Evolutionary conservation across 1,140 invertebrate genomes (phyloP).

Genomic region (Tetragnatha versicolor): DNA sequence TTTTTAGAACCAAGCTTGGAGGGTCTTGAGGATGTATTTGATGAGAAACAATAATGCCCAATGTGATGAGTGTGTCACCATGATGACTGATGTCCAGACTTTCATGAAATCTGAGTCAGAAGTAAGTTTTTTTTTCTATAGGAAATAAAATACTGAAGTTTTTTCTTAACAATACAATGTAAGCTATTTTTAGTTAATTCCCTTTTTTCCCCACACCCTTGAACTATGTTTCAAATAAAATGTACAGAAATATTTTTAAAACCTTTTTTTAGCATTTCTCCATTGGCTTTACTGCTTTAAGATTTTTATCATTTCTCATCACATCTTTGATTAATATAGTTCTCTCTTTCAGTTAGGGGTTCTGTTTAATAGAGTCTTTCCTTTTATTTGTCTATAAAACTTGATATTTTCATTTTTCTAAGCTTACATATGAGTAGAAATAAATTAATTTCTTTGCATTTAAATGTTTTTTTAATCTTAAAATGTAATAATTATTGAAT

Average conservation of each 20-base stretch:
- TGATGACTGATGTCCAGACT: constrained; percentile 16
- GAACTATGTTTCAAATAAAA: too few species aligned
- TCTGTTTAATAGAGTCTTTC: too few species aligned
- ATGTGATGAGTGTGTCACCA: constrained; percentile 68
- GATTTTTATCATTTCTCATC: too few species aligned
- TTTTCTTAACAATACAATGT: too few species aligned
- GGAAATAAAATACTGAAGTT: too few species aligned
- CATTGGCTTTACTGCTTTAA: too few species aligned
- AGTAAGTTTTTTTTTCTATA: constrained; percentile 7
- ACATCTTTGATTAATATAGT: too few species aligned
- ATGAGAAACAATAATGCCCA: constrained; percentile 64
- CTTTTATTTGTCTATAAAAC: too few species aligned
- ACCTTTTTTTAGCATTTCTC: neutral
- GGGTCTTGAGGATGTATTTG: neutral
- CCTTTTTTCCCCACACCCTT: too few species aligned
- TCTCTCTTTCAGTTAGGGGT: too few species aligned
- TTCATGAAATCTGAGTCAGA: constrained; percentile 23
- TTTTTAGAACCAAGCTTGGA: constrained; percentile 22
- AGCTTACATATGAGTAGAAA: neutral
- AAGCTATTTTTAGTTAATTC: too few species aligned
- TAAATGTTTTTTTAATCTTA: neutral
- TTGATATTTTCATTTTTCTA: neutral
- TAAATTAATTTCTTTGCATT: neutral
- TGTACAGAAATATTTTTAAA: neutral
- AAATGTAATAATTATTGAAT: neutral